Evolutionary conservation across 2,888 invertebrate genomes (phyloP).

Genomic region (Griposia aprilina): DNA sequence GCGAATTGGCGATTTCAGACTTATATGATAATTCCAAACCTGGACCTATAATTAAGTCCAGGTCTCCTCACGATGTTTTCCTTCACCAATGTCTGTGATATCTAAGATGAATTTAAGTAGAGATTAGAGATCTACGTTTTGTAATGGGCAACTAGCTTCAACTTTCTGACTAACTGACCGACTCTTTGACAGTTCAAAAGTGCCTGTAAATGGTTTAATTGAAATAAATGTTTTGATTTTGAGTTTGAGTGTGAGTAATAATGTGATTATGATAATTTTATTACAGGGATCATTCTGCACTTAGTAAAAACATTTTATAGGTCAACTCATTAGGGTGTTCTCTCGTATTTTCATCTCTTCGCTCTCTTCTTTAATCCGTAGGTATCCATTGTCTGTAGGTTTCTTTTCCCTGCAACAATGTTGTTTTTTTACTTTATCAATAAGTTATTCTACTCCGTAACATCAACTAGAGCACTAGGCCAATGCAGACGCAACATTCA

Average conservation of each 20-base stretch:
- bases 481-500: constrained; percentile 58
- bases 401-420: no score
- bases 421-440: background rate
- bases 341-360: background rate
- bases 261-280: background rate
- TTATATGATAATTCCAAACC: background rate
- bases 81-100: background rate
- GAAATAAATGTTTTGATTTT: no score
- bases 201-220: no score
- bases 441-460: constrained; percentile 1
- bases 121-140: no score
- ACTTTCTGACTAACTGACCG: no score
- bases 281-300: no score
- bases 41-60: no score
- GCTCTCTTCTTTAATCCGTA: background rate
- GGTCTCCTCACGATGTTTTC: background rate
- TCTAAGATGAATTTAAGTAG: background rate
- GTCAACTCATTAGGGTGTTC: background rate
- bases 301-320: background rate
- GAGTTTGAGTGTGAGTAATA: no score
- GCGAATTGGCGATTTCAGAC: background rate
- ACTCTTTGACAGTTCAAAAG: no score
- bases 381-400: background rate
- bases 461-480: constrained; percentile 65
- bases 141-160: no score